These are phyloP conservation scores for Papilio demoleus DNA, from an alignment of 2,888 invertebrate species.

Conservation along the genomic window DNA sequence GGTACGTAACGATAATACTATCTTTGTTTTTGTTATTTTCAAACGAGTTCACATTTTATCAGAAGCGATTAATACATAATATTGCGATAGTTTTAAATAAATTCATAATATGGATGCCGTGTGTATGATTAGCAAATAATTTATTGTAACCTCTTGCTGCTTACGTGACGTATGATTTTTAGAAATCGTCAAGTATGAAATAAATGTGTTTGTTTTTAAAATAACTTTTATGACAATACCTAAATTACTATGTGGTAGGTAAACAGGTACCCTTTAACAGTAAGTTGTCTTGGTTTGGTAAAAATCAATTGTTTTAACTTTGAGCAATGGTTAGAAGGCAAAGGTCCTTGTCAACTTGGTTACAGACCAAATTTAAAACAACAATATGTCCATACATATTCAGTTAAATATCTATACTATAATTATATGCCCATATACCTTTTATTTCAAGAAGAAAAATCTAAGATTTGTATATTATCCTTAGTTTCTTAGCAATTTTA, in stretches of 20 bases:
- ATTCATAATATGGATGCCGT: constrained; percentile 4
- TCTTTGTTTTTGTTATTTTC: constrained; percentile 47
- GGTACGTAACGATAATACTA: constrained; percentile 45
- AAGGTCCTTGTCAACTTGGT: neutral
- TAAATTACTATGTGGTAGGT: neutral
- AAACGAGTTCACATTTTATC: constrained; percentile 35
- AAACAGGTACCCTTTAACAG: no score
- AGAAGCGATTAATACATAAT: constrained; percentile 23
- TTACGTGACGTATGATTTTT: constrained; percentile 20
- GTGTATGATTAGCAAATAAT: neutral
- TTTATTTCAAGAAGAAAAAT: neutral
- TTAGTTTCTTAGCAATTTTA: neutral
- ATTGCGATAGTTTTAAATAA: constrained; percentile 16
- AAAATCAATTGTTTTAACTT: no score
- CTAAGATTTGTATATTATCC: neutral
- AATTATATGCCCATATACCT: neutral
- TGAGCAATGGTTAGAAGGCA: no score
- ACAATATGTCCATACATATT: no score
- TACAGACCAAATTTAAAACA: no score
- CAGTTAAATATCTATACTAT: no score
- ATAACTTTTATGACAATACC: neutral
- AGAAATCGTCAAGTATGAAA: neutral
- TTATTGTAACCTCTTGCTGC: neutral
- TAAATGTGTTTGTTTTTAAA: neutral
- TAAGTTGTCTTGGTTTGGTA: no score